Conservation (phyloP, 2,797 vertebrate species). For the Poecilia gillii region DNA sequence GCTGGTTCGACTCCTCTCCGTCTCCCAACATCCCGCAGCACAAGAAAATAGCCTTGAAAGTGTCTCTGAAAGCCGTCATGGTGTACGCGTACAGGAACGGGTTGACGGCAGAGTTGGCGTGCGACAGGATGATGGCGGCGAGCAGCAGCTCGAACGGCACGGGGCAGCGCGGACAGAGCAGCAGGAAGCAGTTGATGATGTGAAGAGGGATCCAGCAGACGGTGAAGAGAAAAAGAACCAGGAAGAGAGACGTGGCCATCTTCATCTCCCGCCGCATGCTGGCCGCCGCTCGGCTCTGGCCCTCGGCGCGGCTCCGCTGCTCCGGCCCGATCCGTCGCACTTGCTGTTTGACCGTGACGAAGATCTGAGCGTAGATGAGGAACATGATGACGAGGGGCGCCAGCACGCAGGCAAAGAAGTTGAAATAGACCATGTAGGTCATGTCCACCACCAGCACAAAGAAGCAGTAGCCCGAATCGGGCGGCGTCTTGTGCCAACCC, state of each 20-base stretch:
- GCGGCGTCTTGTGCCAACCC: constrained; percentile 81
- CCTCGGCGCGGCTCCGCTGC: constrained; percentile 40
- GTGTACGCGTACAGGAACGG: constrained; percentile 79
- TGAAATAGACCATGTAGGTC: constrained; percentile 81
- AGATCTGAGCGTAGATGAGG: constrained; percentile 80
- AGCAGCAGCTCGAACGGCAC: constrained; percentile 79
- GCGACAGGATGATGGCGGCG: constrained; percentile 82
- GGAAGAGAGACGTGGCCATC: constrained; percentile 79
- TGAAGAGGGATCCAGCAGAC: constrained; percentile 85
- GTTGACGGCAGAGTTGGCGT: constrained; percentile 84
- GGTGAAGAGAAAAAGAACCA: constrained; percentile 84
- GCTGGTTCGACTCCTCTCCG: constrained; percentile 32
- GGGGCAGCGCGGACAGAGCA: constrained; percentile 73
- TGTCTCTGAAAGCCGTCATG: constrained; percentile 81
- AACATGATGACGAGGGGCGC: constrained; percentile 80
- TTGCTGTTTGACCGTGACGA: constrained; percentile 75
- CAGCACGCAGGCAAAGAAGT: constrained; percentile 76
- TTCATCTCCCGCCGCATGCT: constrained; percentile 74
- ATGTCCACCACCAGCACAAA: constrained; percentile 76
- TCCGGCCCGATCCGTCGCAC: constrained; percentile 65
- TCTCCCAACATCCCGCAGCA: constrained; percentile 57
- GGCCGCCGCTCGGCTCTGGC: constrained; percentile 45
- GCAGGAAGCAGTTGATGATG: constrained; percentile 82
- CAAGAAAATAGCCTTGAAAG: constrained; percentile 78
- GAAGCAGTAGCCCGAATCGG: constrained; percentile 69